A percentile compares a stretch with the other conserved stretches of the same genome.
Conservation (phyloP, 1,140 invertebrate genomes). For the Chlorops oryzae region DNA sequence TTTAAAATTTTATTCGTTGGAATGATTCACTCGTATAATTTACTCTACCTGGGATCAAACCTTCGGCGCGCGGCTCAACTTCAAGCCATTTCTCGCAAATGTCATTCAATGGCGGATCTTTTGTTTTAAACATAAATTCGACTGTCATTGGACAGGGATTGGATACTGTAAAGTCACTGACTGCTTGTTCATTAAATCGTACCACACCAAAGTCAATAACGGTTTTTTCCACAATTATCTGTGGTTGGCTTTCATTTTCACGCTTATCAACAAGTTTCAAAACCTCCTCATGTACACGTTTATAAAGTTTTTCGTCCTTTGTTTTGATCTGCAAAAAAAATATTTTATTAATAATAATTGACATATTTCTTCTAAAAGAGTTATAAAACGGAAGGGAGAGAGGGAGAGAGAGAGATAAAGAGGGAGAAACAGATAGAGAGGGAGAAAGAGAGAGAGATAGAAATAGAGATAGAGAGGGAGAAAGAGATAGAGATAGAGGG, state of each 20-base stretch:
- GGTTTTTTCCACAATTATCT: slow-evolving; percentile 86
- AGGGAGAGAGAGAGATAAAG: too few species aligned
- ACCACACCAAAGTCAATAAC: slow-evolving; percentile 85
- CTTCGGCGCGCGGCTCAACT: slow-evolving; percentile 68
- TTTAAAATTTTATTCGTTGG: neutral
- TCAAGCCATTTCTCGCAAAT: slow-evolving; percentile 88
- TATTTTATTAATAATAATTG: too few species aligned
- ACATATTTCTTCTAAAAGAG: too few species aligned
- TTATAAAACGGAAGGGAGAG: too few species aligned
- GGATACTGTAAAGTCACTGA: slow-evolving; percentile 77
- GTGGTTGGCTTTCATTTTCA: slow-evolving; percentile 95
- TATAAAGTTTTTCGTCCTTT: slow-evolving; percentile 75
- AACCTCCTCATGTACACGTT: slow-evolving; percentile 89
- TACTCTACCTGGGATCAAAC: slow-evolving; percentile 66
- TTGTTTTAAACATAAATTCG: slow-evolving; percentile 92
- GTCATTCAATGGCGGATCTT: slow-evolving; percentile 65
- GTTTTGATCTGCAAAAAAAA: slow-evolving; percentile 84
- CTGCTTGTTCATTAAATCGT: slow-evolving; percentile 74
- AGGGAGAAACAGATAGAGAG: too few species aligned
- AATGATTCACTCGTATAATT: slow-evolving; percentile 58
- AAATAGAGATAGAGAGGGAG: too few species aligned
- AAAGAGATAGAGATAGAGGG: too few species aligned
- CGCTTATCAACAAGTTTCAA: slow-evolving; percentile 93
- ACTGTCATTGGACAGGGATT: slow-evolving; percentile 92
- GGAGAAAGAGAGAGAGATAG: too few species aligned